Base-by-base conservation (phyloP, 1,140 invertebrate species). In the Scylla paramamosain region DNA sequence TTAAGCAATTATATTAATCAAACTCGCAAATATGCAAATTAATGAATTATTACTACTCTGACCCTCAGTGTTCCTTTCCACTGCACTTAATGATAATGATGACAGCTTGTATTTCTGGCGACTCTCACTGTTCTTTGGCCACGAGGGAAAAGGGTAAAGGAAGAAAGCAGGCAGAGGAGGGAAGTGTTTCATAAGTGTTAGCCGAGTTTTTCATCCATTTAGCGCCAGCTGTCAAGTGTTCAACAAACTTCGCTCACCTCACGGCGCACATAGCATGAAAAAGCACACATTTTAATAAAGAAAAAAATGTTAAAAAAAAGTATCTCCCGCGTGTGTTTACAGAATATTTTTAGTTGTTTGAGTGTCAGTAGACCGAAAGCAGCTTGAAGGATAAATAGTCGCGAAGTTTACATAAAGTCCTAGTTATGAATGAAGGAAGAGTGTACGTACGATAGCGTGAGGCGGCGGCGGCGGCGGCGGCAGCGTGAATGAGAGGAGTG, bases 341-440 rank as follows among this genome's bases (percentile, higher is more conserved):
- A 7, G 67, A 7, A n/a, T 77, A 77, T 77, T 77, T 77, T n/a
- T n/a, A 77, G 67, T n/a, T 20, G 16, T n/a, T 25, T 77, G 4
- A 77, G 20, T 77, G 67, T 7, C 20, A 3, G 67, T n/a, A 25
- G n/a, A n/a, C 67, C 6, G 12, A 77, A 77, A 77, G 4, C 67
- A n/a, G 67, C 67, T n/a, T 77, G 6, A n/a, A n/a, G n/a, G 25
- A 77, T 77, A 77, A 77, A 77, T 77, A 77, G 20, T 77, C 20
- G n/a, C 25, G 16, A 59, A 59, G 67, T 77, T n/a, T 25, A n/a
- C 67, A n/a, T 77, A 77, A 77, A 25, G 20, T 20, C n/a, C 67
- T n/a, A 77, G 67, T 77, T 77, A 77, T 77, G 67, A 77, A 77
- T 77, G 67, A 77, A n/a, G 67, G 67, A 77, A 77, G 67, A 77